phyloP scores from a whole-genome alignment of 2,797 vertebrate species.

The Enteromius trimaculatus region DNA sequence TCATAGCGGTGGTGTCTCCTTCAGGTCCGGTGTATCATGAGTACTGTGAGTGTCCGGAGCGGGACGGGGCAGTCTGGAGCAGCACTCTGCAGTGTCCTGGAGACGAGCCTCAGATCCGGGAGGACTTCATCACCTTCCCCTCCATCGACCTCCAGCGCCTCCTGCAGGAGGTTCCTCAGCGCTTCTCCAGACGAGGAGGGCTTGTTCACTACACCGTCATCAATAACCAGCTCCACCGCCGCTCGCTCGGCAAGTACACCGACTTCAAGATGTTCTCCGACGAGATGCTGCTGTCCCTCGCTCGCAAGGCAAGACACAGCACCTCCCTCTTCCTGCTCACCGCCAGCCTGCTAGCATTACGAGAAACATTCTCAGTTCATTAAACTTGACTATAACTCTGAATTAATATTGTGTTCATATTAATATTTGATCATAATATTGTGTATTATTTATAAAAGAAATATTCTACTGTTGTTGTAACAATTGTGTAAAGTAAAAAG shows the following conservation, averaged over 20 bases:
- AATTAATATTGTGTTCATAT: background rate
- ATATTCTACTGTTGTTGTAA: too few species aligned
- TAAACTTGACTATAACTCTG: too few species aligned
- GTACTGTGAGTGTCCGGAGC: constrained; percentile 88
- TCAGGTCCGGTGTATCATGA: constrained; percentile 92
- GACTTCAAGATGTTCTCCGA: constrained; percentile 98
- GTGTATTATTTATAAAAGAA: too few species aligned
- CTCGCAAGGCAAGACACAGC: constrained; percentile 69
- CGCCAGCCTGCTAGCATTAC: too few species aligned
- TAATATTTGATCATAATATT: too few species aligned
- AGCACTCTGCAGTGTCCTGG: constrained; percentile 80
- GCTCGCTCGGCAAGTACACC: constrained; percentile 89
- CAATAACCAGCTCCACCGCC: constrained; percentile 83
- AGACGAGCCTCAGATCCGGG: constrained; percentile 81
- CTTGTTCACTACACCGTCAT: constrained; percentile 89
- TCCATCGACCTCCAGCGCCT: constrained; percentile 82
- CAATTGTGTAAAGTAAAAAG: background rate
- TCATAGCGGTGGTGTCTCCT: too few species aligned
- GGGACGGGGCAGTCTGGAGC: constrained; percentile 80
- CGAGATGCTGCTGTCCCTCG: constrained; percentile 89
- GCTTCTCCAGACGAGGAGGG: constrained; percentile 85
- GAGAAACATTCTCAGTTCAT: too few species aligned
- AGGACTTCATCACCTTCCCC: constrained; percentile 86
- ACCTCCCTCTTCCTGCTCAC: too few species aligned
- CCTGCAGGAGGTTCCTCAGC: constrained; percentile 81